Evolutionary conservation across 2,797 vertebrate genomes (phyloP).

Genomic region (Pagetopsis macropterus): DNA sequence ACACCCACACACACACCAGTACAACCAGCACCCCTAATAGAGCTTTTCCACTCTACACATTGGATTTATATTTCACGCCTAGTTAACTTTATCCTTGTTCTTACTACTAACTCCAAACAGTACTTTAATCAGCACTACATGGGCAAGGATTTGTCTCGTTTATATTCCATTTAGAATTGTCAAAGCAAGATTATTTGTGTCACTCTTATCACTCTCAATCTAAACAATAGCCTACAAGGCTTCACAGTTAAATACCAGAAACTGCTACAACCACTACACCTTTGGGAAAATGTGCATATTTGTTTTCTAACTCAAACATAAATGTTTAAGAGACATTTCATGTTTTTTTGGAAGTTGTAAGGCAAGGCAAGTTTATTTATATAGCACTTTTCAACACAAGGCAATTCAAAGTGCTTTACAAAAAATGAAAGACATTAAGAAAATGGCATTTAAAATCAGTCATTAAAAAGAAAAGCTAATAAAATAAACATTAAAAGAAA

Average conservation of each 20-base stretch:
- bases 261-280: not conserved
- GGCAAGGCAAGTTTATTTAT: too few relatives aligned
- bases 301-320: not conserved
- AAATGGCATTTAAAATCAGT: too few relatives aligned
- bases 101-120: not conserved
- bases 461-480: too few relatives aligned
- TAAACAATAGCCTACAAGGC: not conserved
- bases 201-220: not conserved
- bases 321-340: not conserved
- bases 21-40: not conserved
- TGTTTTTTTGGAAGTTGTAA: not conserved
- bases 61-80: slow-evolving; percentile 3
- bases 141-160: not conserved
- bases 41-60: slow-evolving; percentile 11
- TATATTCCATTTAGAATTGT: not conserved
- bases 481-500: too few relatives aligned
- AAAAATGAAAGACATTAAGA: too few relatives aligned
- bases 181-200: not conserved
- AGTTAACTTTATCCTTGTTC: not conserved
- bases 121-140: not conserved
- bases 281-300: not conserved
- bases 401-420: too few relatives aligned
- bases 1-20: slow-evolving; percentile 1
- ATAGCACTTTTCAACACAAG: too few relatives aligned
- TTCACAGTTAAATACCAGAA: not conserved